phyloP scores from a whole-genome alignment of 2,888 invertebrate species.

The Athalia rosae region DNA sequence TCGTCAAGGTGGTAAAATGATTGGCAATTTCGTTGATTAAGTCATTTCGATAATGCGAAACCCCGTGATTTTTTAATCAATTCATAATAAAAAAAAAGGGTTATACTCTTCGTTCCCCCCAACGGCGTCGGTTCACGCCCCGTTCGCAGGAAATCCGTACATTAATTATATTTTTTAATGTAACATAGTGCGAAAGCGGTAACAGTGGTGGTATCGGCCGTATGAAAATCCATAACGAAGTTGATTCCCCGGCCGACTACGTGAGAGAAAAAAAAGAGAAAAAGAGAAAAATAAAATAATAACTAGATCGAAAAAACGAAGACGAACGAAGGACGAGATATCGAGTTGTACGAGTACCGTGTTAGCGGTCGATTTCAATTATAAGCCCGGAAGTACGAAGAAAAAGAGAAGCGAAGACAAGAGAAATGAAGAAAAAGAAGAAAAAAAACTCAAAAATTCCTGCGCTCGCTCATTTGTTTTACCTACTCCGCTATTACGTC shows the following conservation, averaged over 20 bases:
- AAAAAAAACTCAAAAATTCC: constrained; percentile 38
- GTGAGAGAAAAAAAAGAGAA: no score
- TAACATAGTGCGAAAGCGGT: no score
- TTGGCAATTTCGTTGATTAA: constrained; percentile 44
- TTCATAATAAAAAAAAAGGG: constrained; percentile 48
- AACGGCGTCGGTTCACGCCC: not conserved
- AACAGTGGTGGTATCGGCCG: no score
- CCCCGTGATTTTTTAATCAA: constrained; percentile 56
- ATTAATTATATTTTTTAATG: not conserved
- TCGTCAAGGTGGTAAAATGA: constrained; percentile 44
- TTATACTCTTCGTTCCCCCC: constrained; percentile 18
- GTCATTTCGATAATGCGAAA: constrained; percentile 33
- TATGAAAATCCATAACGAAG: no score
- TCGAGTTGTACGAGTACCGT: not conserved
- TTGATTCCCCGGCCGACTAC: no score
- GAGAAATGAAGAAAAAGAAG: not conserved
- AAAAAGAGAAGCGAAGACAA: constrained; percentile 13
- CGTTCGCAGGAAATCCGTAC: not conserved
- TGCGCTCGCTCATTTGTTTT: constrained; percentile 32
- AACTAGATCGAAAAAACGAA: not conserved
- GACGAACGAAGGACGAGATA: constrained; percentile 20
- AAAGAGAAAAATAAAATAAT: no score
- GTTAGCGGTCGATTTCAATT: constrained; percentile 25
- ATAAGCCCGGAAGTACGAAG: constrained; percentile 4
- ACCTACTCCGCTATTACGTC: constrained; percentile 23